Conservation (phyloP, 2,797 vertebrate genomes). For the Bovichtus variegatus region DNA sequence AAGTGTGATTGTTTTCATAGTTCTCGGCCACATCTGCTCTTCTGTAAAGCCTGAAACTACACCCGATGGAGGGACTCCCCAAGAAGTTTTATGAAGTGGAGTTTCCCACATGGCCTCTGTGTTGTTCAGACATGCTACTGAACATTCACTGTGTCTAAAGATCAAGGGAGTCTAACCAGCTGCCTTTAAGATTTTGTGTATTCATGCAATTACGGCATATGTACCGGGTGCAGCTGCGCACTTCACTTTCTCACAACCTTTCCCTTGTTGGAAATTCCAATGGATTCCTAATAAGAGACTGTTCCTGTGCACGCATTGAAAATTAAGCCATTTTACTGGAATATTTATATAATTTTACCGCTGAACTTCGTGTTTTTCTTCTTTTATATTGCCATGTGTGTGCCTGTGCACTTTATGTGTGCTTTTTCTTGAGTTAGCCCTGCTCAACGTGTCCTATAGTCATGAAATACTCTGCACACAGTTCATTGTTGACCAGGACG, state of each 20-base stretch:
- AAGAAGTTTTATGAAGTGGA: neutral
- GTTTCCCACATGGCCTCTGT: neutral
- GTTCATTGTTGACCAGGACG: neutral
- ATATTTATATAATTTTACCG: neutral
- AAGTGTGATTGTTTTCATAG: neutral
- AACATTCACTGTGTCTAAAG: neutral
- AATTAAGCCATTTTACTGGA: neutral
- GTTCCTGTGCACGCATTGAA: neutral
- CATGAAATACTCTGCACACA: neutral
- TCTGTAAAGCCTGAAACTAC: neutral
- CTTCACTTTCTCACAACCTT: neutral
- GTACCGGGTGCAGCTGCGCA: neutral
- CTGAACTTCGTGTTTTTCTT: neutral
- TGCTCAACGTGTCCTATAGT: neutral
- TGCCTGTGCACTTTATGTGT: neutral
- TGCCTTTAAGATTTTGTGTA: neutral
- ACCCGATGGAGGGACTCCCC: slow-evolving; percentile 44
- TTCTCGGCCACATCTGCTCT: neutral
- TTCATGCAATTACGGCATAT: neutral
- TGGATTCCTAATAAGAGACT: neutral
- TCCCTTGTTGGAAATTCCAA: neutral
- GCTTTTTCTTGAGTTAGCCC: no score
- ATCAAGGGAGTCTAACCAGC: neutral
- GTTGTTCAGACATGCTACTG: neutral
- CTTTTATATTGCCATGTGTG: neutral